Conservation (phyloP, 2,797 vertebrate species). For the Xenops minutus region DNA sequence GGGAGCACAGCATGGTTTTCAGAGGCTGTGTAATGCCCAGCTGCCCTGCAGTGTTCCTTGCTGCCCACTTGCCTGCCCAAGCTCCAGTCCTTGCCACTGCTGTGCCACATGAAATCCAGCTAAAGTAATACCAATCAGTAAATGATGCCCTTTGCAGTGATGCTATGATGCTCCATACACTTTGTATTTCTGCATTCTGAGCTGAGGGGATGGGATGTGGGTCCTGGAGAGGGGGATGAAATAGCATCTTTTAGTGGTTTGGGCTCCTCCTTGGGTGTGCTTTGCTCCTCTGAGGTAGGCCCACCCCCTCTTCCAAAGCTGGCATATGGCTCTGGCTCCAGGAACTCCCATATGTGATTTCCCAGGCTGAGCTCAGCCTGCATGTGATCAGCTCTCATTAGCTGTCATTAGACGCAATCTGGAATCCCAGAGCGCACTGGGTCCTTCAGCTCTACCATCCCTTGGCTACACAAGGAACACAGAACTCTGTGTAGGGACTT, state of each 20-base stretch:
- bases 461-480: rapidly evolving
- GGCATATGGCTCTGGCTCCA: constrained; percentile 31
- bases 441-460: not conserved
- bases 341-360: not conserved
- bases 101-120: not conserved
- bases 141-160: not conserved
- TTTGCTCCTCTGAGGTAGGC: not conserved
- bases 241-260: not conserved
- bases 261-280: not conserved
- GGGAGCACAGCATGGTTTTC: not conserved
- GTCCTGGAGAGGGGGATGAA: not conserved
- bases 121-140: not conserved
- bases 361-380: constrained; percentile 19
- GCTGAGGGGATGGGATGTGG: not conserved
- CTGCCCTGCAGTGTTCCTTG: not conserved
- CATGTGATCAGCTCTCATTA: not conserved
- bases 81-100: not conserved
- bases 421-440: not conserved
- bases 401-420: constrained; percentile 50
- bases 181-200: not conserved
- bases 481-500: not conserved
- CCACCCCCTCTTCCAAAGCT: not conserved
- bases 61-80: not conserved
- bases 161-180: not conserved
- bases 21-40: not conserved